These are phyloP conservation scores for Sarcophaga bullata DNA, from an alignment of 1,140 invertebrate genomes.

Conservation along the genomic window DNA sequence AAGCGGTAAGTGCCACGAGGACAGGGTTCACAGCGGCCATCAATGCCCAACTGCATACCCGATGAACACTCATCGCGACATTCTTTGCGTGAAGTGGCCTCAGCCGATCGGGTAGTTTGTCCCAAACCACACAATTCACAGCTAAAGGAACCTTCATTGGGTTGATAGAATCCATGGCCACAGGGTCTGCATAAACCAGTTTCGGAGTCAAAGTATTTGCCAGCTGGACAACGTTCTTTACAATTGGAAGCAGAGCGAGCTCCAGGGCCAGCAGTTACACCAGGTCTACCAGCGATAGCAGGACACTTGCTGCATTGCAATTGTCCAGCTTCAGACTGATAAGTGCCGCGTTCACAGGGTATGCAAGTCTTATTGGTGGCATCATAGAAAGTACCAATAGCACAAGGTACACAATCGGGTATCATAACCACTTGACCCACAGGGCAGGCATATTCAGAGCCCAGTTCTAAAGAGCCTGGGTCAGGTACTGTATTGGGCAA, in stretches of 20 bases:
- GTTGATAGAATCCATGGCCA: conserved; percentile 94
- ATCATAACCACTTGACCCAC: conserved; percentile 92
- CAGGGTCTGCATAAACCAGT: conserved; percentile 88
- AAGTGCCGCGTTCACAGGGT: conserved; percentile 88
- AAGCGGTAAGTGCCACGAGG: conserved; percentile 90
- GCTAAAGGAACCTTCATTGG: conserved; percentile 89
- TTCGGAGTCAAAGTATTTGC: conserved; percentile 90
- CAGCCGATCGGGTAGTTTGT: conserved; percentile 90
- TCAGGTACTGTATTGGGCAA: conserved; percentile 94
- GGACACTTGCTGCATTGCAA: conserved; percentile 89
- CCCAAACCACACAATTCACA: conserved; percentile 91
- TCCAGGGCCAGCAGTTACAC: conserved; percentile 86
- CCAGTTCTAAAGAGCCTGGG: conserved; percentile 84
- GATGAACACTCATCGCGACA: conserved; percentile 92
- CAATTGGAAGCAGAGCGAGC: conserved; percentile 89
- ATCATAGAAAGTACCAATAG: conserved; percentile 90
- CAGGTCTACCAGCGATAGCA: conserved; percentile 83
- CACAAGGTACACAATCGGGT: conserved; percentile 93
- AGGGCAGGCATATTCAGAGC: conserved; percentile 93
- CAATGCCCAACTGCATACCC: conserved; percentile 85
- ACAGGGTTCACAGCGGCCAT: conserved; percentile 93
- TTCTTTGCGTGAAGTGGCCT: conserved; percentile 88
- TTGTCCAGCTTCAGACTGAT: conserved; percentile 94
- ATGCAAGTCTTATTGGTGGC: conserved; percentile 79
- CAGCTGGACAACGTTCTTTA: conserved; percentile 91